phyloP scores from a whole-genome alignment of 2,888 invertebrate species.

The Drosophila cognata region DNA sequence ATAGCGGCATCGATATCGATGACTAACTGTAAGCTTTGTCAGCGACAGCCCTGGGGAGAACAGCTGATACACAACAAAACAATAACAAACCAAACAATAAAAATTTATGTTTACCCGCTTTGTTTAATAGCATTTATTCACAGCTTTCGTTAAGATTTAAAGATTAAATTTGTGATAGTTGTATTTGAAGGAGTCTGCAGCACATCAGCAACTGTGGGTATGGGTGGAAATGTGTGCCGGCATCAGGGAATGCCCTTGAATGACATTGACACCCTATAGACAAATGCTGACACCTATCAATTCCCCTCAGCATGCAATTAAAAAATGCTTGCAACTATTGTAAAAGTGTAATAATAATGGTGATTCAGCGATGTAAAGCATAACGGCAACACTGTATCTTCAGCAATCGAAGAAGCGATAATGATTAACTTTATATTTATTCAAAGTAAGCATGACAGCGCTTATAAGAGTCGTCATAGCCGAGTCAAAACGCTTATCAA shows the following conservation, averaged over 20 bases:
- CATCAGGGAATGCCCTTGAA: conserved; percentile 66
- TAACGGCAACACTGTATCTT: neutral
- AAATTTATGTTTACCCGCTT: conserved; percentile 26
- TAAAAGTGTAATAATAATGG: neutral
- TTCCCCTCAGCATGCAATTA: neutral
- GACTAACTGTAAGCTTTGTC: no score
- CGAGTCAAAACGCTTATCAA: conserved; percentile 59
- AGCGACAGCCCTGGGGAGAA: conserved; percentile 22
- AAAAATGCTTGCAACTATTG: neutral
- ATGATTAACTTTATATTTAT: conserved; percentile 1
- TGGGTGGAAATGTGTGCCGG: conserved; percentile 39
- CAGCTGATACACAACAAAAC: conserved; percentile 54
- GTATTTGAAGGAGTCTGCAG: neutral
- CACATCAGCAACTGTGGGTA: neutral
- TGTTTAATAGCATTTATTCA: conserved; percentile 1
- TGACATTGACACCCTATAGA: conserved; percentile 73
- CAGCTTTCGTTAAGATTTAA: neutral
- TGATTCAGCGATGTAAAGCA: neutral
- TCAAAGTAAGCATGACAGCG: conserved; percentile 54
- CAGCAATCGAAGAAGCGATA: neutral
- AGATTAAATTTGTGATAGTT: no score
- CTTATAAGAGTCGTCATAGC: conserved; percentile 49
- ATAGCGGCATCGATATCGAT: conserved; percentile 20
- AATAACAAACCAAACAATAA: conserved; percentile 42
- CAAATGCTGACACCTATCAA: conserved; percentile 1